Evolutionary conservation across 2,888 invertebrate genomes (phyloP), one percentile per base, ranked within the genome.

Genomic region (Rhagonycha lutea): DNA sequence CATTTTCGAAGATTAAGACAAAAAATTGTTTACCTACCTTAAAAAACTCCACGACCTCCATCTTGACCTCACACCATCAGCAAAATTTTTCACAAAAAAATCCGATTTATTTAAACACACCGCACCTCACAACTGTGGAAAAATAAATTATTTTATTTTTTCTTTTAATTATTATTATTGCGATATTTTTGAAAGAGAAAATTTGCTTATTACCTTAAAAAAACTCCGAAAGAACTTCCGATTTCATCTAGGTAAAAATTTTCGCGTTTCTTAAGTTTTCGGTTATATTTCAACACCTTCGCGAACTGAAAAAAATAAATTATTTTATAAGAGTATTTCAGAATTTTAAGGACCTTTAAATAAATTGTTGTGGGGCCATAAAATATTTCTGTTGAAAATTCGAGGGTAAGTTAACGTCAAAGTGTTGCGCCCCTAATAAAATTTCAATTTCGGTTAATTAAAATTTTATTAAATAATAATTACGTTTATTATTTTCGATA

Each of bases 381-480:
- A 7, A 26, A 26, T 26, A 4, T 24, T 24, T 26, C 28, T 8
- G 28, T 8, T 10, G 10, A 10, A 29, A 62, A 23, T 23, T 62
- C 23, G 4, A 63, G 24, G 8, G 63, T n/a, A 63, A 3, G 24
- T n/a, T 65, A 61, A 61, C 14, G 14, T 8, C 18, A 14, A 61
- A 14, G 14, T 18, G 14, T 61, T 14, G 18, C 63, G 8, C 63
- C 63, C 24, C 12, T 26, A n/a, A 63, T 63, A n/a, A 8, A 47
- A 65, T 24, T 65, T 65, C 63, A 65, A 65, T 65, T 65, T 65
- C 26, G 60, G 67, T 26, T 63, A 32, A 63, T 29, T 65, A 67
- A 67, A 47, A 60, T 72, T 68, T 72, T 72, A 72, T 67, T 67
- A 14, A 72, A 72, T 72, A 68, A 72, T 68, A 72, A 68, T 60